phyloP scores from a whole-genome alignment of 2,888 invertebrate species.

The Subacronicta megacephala region DNA sequence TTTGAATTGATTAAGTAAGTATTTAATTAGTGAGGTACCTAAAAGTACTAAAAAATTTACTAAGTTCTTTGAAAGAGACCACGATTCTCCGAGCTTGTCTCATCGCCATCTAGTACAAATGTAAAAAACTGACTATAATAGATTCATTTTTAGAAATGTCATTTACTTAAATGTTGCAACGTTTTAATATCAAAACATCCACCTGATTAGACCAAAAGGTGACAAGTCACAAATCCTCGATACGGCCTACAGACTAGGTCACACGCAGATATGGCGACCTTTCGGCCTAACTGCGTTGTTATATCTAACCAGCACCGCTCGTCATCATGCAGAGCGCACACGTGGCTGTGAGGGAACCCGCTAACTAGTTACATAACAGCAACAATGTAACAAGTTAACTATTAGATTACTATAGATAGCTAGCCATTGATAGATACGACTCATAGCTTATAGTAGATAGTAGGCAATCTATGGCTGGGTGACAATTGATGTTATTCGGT shows the following conservation, averaged over 20 bases:
- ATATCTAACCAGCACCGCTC: conserved; percentile 14
- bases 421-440: neutral
- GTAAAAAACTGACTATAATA: no score
- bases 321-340: conserved; percentile 14
- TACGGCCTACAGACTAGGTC: conserved; percentile 10
- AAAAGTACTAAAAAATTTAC: no score
- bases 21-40: no score
- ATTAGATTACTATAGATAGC: conserved; percentile 3
- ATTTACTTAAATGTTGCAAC: neutral
- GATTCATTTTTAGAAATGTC: no score
- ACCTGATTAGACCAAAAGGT: conserved; percentile 7
- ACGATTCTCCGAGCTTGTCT: no score
- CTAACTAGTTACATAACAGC: conserved; percentile 15
- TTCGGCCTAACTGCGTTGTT: conserved; percentile 11
- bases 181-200: neutral
- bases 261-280: conserved; percentile 30
- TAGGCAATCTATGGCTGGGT: no score
- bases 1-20: no score
- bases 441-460: no score
- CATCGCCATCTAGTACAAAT: no score
- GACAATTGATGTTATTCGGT: no score
- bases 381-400: conserved; percentile 26
- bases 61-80: no score
- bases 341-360: conserved; percentile 28
- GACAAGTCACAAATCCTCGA: conserved; percentile 2